Base-by-base conservation (phyloP, 2,113 vertebrate genomes). In the Muscicapa adusta region DNA sequence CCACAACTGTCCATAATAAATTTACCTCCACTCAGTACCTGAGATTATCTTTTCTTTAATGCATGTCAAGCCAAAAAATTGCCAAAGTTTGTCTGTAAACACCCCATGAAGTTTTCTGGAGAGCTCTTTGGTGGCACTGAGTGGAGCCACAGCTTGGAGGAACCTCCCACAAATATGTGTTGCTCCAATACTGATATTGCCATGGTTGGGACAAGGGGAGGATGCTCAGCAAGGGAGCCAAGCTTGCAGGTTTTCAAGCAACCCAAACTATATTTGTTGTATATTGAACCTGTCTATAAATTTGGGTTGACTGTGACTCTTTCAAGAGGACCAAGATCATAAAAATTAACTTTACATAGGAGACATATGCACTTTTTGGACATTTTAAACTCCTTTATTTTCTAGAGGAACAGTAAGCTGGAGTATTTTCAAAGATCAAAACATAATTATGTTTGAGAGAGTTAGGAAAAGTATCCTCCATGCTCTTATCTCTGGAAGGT, bases 11-110 rank as follows among this genome's bases (percentile, higher is more conserved):
- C 45, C 68, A 9, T 36, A 31, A 74, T 6, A 84, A 58, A 66
- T 74, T 34, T 57, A 48, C 16, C 20, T 81, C 13, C 54, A 13
- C 17, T 67, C 57, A 40, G 12, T 6, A 56, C 43, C 34, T 91
- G 72, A 77, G 14, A 5, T 70, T 22, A 36, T 65, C 14, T n/a
- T 85, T 88, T 16, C 31, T 83, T 73, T 73, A 62, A 8, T n/a
- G 17, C 25, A 33, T 25, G 2, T n/a, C 31, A 68, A 63, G 25
- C 2, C 14, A 82, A 82, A 84, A 85, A 50, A 7, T 2, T 16
- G 18, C 18, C 6, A 14, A 43, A 17, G 1, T 0, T 80, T 73
- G 31, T 29, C 28, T 50, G 25, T 62, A 17, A 2, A 16, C 20
- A 66, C 3, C 53, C 3, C 10, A 73, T 8, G 19, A 79, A 53